Percentiles rank a stretch among this genome's conserved stretches.
Conservation (phyloP, 2,888 invertebrate species). For the Anarsia innoxiella region DNA sequence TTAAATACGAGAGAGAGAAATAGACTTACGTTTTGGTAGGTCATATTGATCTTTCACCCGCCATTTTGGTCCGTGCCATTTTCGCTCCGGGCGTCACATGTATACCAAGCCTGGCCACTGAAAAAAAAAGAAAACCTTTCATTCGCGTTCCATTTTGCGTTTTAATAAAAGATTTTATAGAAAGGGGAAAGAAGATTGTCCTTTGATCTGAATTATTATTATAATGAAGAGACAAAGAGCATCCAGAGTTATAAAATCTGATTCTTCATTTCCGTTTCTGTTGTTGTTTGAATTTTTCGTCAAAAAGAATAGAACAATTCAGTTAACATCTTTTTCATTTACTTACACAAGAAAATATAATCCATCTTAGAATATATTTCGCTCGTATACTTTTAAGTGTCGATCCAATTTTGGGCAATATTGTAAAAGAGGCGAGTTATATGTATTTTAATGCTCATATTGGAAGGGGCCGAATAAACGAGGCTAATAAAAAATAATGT, state of each 20-base stretch:
- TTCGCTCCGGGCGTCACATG: conserved; percentile 67
- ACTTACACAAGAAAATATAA: too few relatives aligned
- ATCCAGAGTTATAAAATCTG: too few relatives aligned
- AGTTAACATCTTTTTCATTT: too few relatives aligned
- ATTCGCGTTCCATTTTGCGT: conserved; percentile 62
- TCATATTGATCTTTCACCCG: conserved; percentile 76
- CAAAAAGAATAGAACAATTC: too few relatives aligned
- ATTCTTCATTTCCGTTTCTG: too few relatives aligned
- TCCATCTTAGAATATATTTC: too few relatives aligned
- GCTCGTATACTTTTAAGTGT: too few relatives aligned
- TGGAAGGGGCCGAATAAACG: conserved; percentile 31
- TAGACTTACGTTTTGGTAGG: conserved; percentile 59
- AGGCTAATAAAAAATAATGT: conserved; percentile 49
- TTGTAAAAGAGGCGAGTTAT: conserved; percentile 22
- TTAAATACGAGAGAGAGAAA: conserved; percentile 35
- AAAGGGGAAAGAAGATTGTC: conserved; percentile 42
- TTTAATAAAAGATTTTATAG: conserved; percentile 65
- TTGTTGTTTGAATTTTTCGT: too few relatives aligned
- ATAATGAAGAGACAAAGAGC: too few relatives aligned
- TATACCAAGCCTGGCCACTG: conserved; percentile 42
- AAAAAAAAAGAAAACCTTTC: conserved; percentile 56
- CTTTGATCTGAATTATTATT: conserved; percentile 59
- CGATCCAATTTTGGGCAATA: conserved; percentile 23
- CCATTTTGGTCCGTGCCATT: conserved; percentile 70
- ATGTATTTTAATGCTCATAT: conserved; percentile 27